These are phyloP conservation scores for Dinocampus coccinellae DNA, from an alignment of 2,888 invertebrate genomes.

Conservation along the genomic window DNA sequence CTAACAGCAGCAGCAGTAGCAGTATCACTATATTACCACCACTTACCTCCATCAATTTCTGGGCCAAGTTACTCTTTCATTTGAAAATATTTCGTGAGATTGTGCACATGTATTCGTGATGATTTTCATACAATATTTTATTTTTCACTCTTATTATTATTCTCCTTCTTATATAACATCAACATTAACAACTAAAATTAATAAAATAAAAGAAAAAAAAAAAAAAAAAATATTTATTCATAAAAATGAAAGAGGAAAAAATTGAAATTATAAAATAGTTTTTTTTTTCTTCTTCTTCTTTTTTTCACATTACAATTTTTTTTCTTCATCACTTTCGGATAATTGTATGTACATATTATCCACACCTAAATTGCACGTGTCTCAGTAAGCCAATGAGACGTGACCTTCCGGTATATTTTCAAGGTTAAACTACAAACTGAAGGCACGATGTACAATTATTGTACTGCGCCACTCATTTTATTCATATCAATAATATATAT, in stretches of 20 bases:
- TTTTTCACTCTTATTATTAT: too few species aligned
- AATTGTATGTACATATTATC: neutral
- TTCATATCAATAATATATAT: neutral
- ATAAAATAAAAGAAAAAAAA: too few species aligned
- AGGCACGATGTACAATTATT: slow-evolving; percentile 39
- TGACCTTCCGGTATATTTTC: slow-evolving; percentile 38
- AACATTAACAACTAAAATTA: too few species aligned
- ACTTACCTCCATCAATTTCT: slow-evolving; percentile 24
- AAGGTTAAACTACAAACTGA: slow-evolving; percentile 36
- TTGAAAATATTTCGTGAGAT: slow-evolving; percentile 17
- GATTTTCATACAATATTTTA: neutral
- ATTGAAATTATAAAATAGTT: too few species aligned
- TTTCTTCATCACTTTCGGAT: slow-evolving; percentile 1
- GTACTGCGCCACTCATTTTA: slow-evolving; percentile 1
- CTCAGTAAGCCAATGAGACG: slow-evolving; percentile 23
- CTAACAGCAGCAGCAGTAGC: neutral
- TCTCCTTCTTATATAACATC: too few species aligned
- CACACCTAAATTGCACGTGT: slow-evolving; percentile 31
- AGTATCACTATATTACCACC: too few species aligned
- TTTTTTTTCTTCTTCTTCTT: too few species aligned
- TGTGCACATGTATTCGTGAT: neutral
- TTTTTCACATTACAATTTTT: too few species aligned
- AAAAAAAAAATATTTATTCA: too few species aligned
- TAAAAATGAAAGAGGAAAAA: neutral
- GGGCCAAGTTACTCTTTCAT: slow-evolving; percentile 23